Conservation (phyloP, 2,888 invertebrate species). For the Callimorpha dominula region DNA sequence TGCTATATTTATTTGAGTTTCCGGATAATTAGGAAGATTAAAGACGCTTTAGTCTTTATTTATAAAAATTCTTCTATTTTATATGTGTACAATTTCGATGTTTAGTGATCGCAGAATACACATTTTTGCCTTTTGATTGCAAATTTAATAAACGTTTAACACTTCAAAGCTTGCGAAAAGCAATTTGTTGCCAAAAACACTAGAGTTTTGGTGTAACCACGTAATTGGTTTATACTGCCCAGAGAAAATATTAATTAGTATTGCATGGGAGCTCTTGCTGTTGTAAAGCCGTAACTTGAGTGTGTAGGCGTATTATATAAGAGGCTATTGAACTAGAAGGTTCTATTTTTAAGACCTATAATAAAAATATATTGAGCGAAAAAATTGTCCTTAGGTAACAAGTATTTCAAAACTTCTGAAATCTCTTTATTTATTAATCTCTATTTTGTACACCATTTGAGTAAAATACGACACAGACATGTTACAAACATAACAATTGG, state of each 20-base stretch:
- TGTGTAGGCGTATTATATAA: neutral
- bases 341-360: neutral
- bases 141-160: slow-evolving; percentile 85
- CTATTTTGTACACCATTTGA: too few relatives aligned
- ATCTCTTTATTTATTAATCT: too few relatives aligned
- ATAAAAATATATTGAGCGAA: too few relatives aligned
- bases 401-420: too few relatives aligned
- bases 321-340: neutral
- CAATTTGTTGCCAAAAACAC: slow-evolving; percentile 83
- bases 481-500: too few relatives aligned
- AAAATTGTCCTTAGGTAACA: too few relatives aligned
- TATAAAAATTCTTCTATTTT: too few relatives aligned
- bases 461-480: too few relatives aligned
- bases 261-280: slow-evolving; percentile 63
- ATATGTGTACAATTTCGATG: slow-evolving; percentile 7
- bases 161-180: slow-evolving; percentile 83
- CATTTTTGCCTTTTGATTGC: slow-evolving; percentile 76
- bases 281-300: slow-evolving; percentile 9
- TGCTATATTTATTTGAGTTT: too few relatives aligned
- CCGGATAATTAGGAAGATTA: too few relatives aligned
- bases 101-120: slow-evolving; percentile 20
- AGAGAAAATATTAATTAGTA: slow-evolving; percentile 83
- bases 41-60: too few relatives aligned
- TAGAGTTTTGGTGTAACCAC: slow-evolving; percentile 77
- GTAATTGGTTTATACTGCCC: slow-evolving; percentile 80